Base-by-base conservation (phyloP, 2,797 vertebrate species). In the Oreonectes daqikongensis region DNA sequence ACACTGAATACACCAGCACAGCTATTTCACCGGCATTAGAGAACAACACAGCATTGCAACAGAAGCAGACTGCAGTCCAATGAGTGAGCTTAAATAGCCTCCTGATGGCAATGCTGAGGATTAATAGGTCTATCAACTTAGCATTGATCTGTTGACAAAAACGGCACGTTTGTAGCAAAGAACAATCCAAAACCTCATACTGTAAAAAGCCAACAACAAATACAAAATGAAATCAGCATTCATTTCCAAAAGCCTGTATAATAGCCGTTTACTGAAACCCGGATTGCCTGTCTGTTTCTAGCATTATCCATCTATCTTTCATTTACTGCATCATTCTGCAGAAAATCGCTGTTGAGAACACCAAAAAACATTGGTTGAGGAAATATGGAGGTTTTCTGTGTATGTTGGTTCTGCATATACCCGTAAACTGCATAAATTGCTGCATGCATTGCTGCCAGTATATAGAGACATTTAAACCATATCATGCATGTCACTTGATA, bases 121-220 rank as follows among this genome's bases (percentile, higher is more conserved):
- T 80, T 76, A 81, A 48, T 50, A 79, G 65, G 52, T 73, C 65
- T 48, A 72, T 65, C 50, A 60, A 68, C 32, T 66, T 70, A 79
- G 20, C 68, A 84, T 81, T 67, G 67, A 84, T 81, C 15, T 48
- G 57, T 71, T 65, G 15, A 48, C n/a, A 20, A 59, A 44, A 53
- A 69, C 35, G 42, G 63, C 69, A 75, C 78, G 30, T 53, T 61
- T 15, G 24, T 14, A 63, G 35, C 69, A 77, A 15, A 77, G 15
- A 42, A 73, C 65, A 64, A 42, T 17, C 5, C 4, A 50, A 68
- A 40, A 44, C 48, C 14, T 32, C 32, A 4, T 52, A 53, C 28
- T 50, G n/a, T 53, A 77, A 65, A n/a, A 46, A 55, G 3, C 50
- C 28, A 32, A 52, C 12, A 71, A 72, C 60, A 44, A 46, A 71